A percentile compares a stretch with the other conserved stretches of the same genome.
phyloP scores from a whole-genome alignment of 2,797 vertebrate species.

The Ceyx erithaca region DNA sequence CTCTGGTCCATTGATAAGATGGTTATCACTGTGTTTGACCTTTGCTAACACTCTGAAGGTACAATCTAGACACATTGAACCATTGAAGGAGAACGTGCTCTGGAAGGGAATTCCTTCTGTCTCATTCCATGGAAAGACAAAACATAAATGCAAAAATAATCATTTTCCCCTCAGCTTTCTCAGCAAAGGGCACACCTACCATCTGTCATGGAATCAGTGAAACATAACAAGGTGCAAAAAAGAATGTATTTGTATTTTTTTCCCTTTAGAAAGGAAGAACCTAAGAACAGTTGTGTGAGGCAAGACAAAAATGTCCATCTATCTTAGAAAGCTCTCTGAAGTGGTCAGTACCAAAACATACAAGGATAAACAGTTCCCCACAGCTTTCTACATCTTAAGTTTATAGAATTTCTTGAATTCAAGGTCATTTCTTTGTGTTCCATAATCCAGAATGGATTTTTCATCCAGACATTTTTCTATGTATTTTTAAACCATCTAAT shows the following conservation, averaged over 20 bases:
- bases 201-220: background rate
- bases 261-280: background rate
- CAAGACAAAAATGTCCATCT: background rate
- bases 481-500: background rate
- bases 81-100: background rate
- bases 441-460: background rate
- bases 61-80: background rate
- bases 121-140: background rate
- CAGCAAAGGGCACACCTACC: background rate
- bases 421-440: slow-evolving; percentile 1
- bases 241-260: background rate
- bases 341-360: background rate
- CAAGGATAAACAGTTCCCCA: background rate
- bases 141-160: background rate
- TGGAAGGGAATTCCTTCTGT: background rate
- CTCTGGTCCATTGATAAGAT: background rate
- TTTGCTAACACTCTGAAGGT: background rate
- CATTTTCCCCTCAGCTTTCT: background rate
- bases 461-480: background rate
- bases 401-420: background rate
- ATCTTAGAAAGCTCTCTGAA: background rate
- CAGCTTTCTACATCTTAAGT: background rate
- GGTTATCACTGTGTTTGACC: background rate
- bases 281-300: background rate
- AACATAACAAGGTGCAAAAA: background rate